Evolutionary conservation across 2,888 invertebrate genomes (phyloP).

Genomic region (Zeuzera pyrina): DNA sequence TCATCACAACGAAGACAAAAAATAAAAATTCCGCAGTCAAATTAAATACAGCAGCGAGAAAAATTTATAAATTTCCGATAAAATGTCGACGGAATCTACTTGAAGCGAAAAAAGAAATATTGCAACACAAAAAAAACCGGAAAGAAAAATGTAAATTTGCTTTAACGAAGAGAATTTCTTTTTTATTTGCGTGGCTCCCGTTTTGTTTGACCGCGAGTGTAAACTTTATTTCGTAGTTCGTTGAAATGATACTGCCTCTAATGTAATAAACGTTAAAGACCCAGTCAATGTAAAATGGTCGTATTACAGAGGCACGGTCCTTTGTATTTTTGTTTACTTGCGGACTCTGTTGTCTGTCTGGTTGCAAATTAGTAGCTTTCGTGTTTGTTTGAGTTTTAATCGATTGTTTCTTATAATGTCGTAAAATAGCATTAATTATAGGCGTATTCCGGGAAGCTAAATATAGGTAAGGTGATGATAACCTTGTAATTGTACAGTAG

Average conservation of each 20-base stretch:
- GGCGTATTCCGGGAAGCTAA: too few relatives aligned
- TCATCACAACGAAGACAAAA: conserved; percentile 5
- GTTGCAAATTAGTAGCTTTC: conserved; percentile 40
- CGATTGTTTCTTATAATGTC: too few relatives aligned
- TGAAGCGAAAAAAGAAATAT: conserved; percentile 24
- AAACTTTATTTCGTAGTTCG: background rate
- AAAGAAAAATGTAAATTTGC: conserved; percentile 56
- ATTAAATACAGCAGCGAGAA: conserved; percentile 31
- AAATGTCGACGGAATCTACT: conserved; percentile 17
- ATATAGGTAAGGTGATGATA: too few relatives aligned
- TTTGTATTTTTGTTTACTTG: conserved; percentile 26
- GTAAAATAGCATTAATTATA: too few relatives aligned
- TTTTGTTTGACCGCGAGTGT: conserved; percentile 24
- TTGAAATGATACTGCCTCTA: background rate
- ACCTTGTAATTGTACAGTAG: too few relatives aligned
- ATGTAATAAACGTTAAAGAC: background rate
- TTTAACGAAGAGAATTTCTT: conserved; percentile 57
- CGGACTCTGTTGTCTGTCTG: conserved; percentile 18
- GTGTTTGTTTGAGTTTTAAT: conserved; percentile 14
- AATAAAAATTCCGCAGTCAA: conserved; percentile 27
- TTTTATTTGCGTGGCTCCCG: conserved; percentile 29
- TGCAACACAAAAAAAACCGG: conserved; percentile 34
- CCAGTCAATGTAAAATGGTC: conserved; percentile 1
- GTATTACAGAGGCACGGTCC: conserved; percentile 6
- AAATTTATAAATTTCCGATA: conserved; percentile 22